Base-by-base conservation (phyloP, 2,113 vertebrate species). In the Ancistrus triradiatus region DNA sequence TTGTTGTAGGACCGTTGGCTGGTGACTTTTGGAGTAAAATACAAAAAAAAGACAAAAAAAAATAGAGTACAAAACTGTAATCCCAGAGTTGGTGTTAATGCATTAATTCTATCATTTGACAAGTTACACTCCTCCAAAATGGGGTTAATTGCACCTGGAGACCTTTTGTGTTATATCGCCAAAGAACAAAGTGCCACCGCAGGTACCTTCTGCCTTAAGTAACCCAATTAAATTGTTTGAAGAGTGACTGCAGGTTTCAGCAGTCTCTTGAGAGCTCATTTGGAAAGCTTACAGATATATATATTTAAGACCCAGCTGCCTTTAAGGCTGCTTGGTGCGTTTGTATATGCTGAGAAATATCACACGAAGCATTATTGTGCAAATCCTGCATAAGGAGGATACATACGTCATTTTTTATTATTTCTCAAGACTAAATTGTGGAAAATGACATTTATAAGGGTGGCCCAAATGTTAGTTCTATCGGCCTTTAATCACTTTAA, bases 171-270 rank as follows among this genome's bases (percentile, higher is more conserved):
- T 73, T 46, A 49, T 31, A n/a, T 56, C n/a, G 44, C 63, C 59
- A 46, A 49, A 58, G 47, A 78, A 74, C 70, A 68, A 65, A 71
- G 57, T 58, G 55, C 43, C 17, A 48, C 49, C 43, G 35, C 51
- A 33, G 27, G 57, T 56, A 63, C 76, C 74, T 74, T 68, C 69
- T 76, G 66, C 74, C 74, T 68, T 65, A 69, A 72, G 68, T 59
- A 58, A 66, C 69, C 59, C 77, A 78, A 78, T 72, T 74, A 74
- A 62, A 76, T 37, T 31, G 55, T 72, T 72, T 74, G 77, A 74
- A 76, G 72, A 76, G 74, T 70, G 69, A 72, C 66, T 68, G 66
- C 66, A 72, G 74, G 74, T 76, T 59, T 68, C 55, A 24, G 47
- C 48, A 52, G 49, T 76, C 77, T 70, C 74, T 35, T 10, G 77